phyloP scores from a whole-genome alignment of 2,888 invertebrate genomes.

The Dasypolia templi region DNA sequence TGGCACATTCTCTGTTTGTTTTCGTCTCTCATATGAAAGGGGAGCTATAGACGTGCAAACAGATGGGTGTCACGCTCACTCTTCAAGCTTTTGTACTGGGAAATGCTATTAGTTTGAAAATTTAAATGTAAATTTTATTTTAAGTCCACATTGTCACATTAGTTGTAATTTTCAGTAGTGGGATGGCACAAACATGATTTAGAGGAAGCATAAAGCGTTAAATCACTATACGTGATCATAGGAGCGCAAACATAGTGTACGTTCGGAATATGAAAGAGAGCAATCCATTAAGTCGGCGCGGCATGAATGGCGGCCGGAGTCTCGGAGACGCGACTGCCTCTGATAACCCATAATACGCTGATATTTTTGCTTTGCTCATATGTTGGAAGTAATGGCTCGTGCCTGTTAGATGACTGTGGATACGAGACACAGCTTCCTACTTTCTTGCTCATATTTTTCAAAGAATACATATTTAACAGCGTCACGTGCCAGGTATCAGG shows the following conservation, averaged over 20 bases:
- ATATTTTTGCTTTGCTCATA: constrained; percentile 91
- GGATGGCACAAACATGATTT: constrained; percentile 61
- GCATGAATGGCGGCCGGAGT: constrained; percentile 84
- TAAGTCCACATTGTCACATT: constrained; percentile 59
- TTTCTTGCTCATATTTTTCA: background rate
- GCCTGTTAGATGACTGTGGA: constrained; percentile 76
- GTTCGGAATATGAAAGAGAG: constrained; percentile 88
- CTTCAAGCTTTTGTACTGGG: constrained; percentile 82
- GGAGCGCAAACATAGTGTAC: constrained; percentile 84
- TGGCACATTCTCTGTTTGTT: constrained; percentile 90
- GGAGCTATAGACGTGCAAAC: constrained; percentile 88
- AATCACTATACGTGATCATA: constrained; percentile 86
- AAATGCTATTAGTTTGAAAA: constrained; percentile 84
- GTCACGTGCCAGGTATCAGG: background rate
- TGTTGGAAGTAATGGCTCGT: constrained; percentile 90
- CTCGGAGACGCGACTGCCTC: constrained; percentile 86
- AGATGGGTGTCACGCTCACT: constrained; percentile 86
- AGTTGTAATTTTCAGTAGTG: constrained; percentile 65
- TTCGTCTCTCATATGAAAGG: constrained; percentile 90
- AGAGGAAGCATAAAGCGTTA: constrained; percentile 78
- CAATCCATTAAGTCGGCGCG: constrained; percentile 88
- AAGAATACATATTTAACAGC: background rate
- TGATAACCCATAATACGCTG: constrained; percentile 90
- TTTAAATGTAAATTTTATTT: constrained; percentile 83
- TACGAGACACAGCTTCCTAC: constrained; percentile 54